Base-by-base conservation (phyloP, 1,140 invertebrate genomes). In the Temnothorax nylanderi region DNA sequence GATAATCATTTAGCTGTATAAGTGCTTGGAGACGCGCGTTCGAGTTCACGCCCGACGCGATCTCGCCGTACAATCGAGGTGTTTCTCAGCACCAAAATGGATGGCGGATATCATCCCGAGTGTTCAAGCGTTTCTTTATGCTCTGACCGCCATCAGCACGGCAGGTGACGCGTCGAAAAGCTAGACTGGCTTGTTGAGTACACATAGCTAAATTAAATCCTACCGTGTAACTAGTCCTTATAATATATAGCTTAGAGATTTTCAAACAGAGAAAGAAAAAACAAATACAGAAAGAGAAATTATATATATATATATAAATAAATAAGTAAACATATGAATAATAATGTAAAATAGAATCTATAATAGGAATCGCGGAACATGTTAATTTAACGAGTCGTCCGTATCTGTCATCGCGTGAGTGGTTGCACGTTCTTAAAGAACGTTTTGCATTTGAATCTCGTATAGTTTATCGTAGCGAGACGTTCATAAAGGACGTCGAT, bases 401-500 rank as follows among this genome's bases (percentile, higher is more conserved):
- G 32, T 74, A 34, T 74, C 67, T 56, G 34, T 65, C 64, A 71
- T 71, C 65, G 65, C 11, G 67, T 71, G 78, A 82, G 8, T 75
- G 54, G 5, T 26, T 47, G 26, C 69, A 84, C 69, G 69, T 84
- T 74, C 80, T 75, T 69, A 34, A 34, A 21, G 69, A 13, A 74
- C 65, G 51, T 82, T 84, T 84, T 60, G 54, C 80, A 84, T 75
- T 74, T 62, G 80, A 84, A 84, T 84, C 72, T 84, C 41, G 18
- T 56, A 84, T 84, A 84, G 80, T 84, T 84, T 75, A 84, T 84
- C 44, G 69, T 84, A 84, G 80, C n/a, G 26, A 37, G 41, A 71
- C 44, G 76, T 65, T 78, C 6, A 41, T 65, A 49, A 78, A 49
- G 26, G 18, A 21, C 32, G 18, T 49, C 41, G 58, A 21, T 37